Conservation (phyloP, 2,888 invertebrate species). For the Boloria euphrosyne region DNA sequence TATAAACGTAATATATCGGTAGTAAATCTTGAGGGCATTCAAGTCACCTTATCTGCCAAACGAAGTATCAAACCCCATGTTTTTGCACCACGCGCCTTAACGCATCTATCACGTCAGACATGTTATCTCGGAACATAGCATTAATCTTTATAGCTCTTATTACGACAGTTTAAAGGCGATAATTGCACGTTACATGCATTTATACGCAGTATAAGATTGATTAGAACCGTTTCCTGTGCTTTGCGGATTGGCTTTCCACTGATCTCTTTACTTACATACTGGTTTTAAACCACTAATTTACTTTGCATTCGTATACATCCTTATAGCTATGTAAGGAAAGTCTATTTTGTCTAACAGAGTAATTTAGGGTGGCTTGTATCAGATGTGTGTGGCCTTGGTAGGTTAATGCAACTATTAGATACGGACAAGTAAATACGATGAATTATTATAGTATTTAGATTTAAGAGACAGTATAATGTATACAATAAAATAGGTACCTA, state of each 20-base stretch:
- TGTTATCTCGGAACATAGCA: conserved; percentile 30
- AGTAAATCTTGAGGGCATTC: conserved; percentile 25
- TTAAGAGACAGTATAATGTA: conserved; percentile 17
- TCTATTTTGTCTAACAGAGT: conserved; percentile 28
- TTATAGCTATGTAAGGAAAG: conserved; percentile 30
- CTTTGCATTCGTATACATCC: conserved; percentile 27
- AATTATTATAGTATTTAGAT: conserved; percentile 30
- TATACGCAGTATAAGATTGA: conserved; percentile 48
- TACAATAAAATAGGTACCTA: background rate
- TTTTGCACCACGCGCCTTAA: conserved; percentile 40
- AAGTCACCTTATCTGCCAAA: conserved; percentile 30
- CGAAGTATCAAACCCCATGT: conserved; percentile 32
- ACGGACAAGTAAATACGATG: conserved; percentile 29
- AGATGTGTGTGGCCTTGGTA: conserved; percentile 39
- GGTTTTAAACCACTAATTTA: conserved; percentile 41
- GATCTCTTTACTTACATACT: conserved; percentile 55
- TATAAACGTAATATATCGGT: background rate
- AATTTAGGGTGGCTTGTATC: conserved; percentile 12
- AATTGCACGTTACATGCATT: conserved; percentile 37
- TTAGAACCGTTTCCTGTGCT: conserved; percentile 54
- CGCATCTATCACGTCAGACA: conserved; percentile 34
- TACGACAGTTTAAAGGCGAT: conserved; percentile 40
- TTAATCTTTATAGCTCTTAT: conserved; percentile 40
- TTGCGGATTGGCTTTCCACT: conserved; percentile 53
- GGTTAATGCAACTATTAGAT: conserved; percentile 29